Percentiles rank a stretch among this genome's conserved stretches.
These are phyloP conservation scores for Anthrax anthrax DNA, from an alignment of 2,888 invertebrate species.

Conservation along the genomic window DNA sequence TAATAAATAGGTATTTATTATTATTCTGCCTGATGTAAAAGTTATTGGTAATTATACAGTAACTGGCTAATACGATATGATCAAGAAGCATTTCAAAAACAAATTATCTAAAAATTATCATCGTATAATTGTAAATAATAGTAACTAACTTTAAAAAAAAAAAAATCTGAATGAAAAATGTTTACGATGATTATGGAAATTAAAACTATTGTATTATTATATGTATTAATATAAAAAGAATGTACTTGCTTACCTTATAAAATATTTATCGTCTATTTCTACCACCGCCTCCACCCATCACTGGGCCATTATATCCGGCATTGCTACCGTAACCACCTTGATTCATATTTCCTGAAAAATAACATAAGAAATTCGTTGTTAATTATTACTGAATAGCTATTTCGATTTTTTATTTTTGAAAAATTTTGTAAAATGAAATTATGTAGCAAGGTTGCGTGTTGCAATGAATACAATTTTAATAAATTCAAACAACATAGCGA, in stretches of 20 bases:
- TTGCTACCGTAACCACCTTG: conserved; percentile 13
- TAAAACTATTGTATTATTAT: no score
- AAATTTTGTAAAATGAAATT: not conserved
- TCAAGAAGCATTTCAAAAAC: no score
- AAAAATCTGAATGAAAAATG: no score
- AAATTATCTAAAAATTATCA: no score
- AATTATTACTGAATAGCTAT: not conserved
- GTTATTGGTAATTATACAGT: no score
- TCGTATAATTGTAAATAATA: no score
- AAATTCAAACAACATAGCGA: conserved; percentile 33
- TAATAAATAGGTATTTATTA: no score
- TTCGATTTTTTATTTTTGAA: not conserved
- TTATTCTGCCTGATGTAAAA: no score
- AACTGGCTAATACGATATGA: no score
- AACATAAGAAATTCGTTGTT: not conserved
- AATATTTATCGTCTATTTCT: conserved; percentile 15
- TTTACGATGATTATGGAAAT: no score
- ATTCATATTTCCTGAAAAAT: conserved; percentile 11
- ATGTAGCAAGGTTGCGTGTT: conserved; percentile 35
- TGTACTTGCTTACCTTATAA: conserved; percentile 4
- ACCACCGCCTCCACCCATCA: conserved; percentile 14
- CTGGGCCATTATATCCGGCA: conserved; percentile 14
- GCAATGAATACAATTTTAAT: conserved; percentile 20
- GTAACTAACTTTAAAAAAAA: no score
- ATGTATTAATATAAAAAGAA: no score